Conservation (phyloP, 2,797 vertebrate genomes). For the Aldrovandia affinis region DNA sequence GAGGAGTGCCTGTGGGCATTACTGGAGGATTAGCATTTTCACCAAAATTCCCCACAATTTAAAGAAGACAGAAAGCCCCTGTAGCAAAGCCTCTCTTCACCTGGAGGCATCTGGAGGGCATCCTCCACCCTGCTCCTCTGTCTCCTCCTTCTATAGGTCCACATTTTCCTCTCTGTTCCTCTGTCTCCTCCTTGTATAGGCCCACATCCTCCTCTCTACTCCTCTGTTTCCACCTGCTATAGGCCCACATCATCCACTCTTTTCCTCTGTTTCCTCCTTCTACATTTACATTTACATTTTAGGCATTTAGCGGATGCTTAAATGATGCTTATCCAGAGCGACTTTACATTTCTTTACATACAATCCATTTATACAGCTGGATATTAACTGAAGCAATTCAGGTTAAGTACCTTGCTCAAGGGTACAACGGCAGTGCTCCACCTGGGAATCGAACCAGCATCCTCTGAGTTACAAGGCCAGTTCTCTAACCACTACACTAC, state of each 20-base stretch:
- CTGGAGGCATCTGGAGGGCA: background rate
- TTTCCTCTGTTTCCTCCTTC: too few relatives aligned
- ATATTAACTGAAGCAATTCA: too few relatives aligned
- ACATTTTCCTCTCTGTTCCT: background rate
- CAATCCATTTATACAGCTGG: too few relatives aligned
- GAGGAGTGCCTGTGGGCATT: background rate
- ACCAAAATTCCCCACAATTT: background rate
- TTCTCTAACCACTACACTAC: too few relatives aligned
- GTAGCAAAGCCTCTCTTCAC: background rate
- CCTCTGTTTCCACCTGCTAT: background rate
- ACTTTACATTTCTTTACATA: too few relatives aligned
- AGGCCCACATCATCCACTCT: background rate
- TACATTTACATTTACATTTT: too few relatives aligned
- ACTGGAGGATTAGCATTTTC: background rate
- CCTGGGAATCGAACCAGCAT: too few relatives aligned
- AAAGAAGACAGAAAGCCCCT: background rate
- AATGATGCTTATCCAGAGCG: too few relatives aligned
- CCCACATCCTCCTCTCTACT: background rate
- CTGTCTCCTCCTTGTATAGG: background rate
- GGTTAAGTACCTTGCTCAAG: too few relatives aligned
- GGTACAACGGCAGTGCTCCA: too few relatives aligned
- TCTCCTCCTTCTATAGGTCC: background rate
- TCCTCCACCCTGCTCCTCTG: background rate
- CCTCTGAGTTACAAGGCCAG: too few relatives aligned
- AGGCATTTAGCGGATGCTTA: too few relatives aligned